phyloP scores from a whole-genome alignment of 2,888 invertebrate species.

The Steromphala cineraria region DNA sequence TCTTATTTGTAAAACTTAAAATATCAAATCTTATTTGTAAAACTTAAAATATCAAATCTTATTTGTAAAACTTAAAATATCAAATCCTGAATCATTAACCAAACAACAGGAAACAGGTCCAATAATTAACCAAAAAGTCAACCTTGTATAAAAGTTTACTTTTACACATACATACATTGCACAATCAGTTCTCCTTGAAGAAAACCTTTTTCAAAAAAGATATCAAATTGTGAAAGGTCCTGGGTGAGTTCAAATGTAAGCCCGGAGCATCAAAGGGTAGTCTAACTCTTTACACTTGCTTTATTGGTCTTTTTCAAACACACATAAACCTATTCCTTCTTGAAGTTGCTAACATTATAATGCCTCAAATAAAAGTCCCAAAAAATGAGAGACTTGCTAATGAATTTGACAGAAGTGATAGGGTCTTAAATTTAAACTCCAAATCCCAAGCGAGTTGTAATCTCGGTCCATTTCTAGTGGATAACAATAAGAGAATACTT shows the following conservation, averaged over 20 bases:
- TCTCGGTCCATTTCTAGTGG: neutral
- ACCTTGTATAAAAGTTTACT: no score
- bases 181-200: no score
- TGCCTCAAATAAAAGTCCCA: neutral
- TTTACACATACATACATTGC: no score
- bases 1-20: no score
- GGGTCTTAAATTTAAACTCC: neutral
- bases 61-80: no score
- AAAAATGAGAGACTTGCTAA: neutral
- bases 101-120: no score
- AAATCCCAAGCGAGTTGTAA: neutral
- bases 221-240: no score
- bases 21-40: no score
- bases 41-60: no score
- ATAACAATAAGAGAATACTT: neutral
- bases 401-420: slow-evolving; percentile 5
- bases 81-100: no score
- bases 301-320: slow-evolving; percentile 2
- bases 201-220: no score
- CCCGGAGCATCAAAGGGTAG: neutral
- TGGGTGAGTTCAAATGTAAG: neutral
- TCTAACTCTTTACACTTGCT: neutral
- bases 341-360: neutral
- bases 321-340: neutral
- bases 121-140: no score